A percentile compares a stretch with the other conserved stretches of the same genome.
Conservation (phyloP, 2,797 vertebrate genomes). For the Hydrolagus colliei region DNA sequence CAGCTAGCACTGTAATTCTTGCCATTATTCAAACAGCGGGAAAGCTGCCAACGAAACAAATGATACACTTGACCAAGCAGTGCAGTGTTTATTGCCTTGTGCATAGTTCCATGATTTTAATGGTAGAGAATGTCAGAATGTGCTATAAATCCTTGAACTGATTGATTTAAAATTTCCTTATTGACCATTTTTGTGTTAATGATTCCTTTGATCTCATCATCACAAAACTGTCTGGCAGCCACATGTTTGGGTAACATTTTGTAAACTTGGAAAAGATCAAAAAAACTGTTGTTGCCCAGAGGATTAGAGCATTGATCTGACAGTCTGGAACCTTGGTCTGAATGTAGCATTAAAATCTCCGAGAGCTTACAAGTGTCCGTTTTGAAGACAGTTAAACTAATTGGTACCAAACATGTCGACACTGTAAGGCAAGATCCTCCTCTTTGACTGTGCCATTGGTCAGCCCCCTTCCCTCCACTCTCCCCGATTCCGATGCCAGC, state of each 20-base stretch:
- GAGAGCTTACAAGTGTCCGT: not conserved
- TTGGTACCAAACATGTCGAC: not conserved
- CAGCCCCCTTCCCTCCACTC: no score
- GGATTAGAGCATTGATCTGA: not conserved
- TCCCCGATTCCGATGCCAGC: no score
- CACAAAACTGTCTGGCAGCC: no score
- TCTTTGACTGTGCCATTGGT: no score
- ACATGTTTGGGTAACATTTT: not conserved
- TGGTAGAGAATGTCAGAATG: not conserved
- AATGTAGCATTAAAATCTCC: not conserved
- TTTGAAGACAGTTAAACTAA: not conserved
- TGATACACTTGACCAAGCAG: not conserved
- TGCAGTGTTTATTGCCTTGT: not conserved
- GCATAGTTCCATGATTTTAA: not conserved
- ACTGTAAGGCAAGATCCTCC: not conserved
- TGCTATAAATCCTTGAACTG: not conserved
- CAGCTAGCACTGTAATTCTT: not conserved
- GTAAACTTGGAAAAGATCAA: conserved; percentile 2
- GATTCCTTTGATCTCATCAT: not conserved
- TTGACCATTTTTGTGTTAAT: not conserved
- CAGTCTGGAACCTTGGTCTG: no score
- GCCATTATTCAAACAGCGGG: not conserved
- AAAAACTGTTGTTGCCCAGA: not conserved
- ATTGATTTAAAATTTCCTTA: not conserved
- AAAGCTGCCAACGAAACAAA: not conserved